Evolutionary conservation across 2,113 vertebrate genomes (phyloP).

Genomic region (Tangachromis dhanisi): DNA sequence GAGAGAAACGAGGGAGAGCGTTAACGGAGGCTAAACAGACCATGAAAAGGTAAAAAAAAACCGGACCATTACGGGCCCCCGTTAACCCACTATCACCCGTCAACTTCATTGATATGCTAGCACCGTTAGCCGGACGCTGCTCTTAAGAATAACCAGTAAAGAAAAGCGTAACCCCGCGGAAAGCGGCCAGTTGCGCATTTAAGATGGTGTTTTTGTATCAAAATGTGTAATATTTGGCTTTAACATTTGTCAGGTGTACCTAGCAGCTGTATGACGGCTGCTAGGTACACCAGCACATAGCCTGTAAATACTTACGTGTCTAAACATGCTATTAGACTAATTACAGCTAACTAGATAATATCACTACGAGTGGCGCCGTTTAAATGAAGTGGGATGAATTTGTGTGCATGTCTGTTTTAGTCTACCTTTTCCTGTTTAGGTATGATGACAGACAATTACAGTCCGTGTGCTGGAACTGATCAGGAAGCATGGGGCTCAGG

Average conservation of each 20-base stretch:
- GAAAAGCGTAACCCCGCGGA: not conserved
- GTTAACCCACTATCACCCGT: too few relatives aligned
- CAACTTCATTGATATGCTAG: rapidly evolving
- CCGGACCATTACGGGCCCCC: not conserved
- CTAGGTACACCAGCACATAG: not conserved
- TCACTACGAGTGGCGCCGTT: not conserved
- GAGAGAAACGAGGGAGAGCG: not conserved
- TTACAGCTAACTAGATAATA: not conserved
- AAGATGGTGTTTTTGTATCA: not conserved
- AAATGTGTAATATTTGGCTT: not conserved
- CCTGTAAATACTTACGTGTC: not conserved
- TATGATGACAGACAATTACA: slow-evolving; percentile 36
- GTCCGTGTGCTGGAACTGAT: slow-evolving; percentile 2
- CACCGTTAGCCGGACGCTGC: not conserved
- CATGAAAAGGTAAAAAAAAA: slow-evolving; percentile 15
- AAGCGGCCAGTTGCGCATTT: not conserved
- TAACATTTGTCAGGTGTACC: not conserved
- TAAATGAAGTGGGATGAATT: not conserved
- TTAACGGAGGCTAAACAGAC: not conserved
- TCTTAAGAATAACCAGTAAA: not conserved
- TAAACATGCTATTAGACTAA: not conserved
- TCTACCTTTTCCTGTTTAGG: not conserved
- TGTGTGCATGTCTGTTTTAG: not conserved
- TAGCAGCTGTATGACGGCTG: not conserved
- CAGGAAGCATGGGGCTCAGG: slow-evolving; percentile 59